Evolutionary conservation across 2,797 vertebrate species (phyloP).

Genomic region (Poecilia picta): DNA sequence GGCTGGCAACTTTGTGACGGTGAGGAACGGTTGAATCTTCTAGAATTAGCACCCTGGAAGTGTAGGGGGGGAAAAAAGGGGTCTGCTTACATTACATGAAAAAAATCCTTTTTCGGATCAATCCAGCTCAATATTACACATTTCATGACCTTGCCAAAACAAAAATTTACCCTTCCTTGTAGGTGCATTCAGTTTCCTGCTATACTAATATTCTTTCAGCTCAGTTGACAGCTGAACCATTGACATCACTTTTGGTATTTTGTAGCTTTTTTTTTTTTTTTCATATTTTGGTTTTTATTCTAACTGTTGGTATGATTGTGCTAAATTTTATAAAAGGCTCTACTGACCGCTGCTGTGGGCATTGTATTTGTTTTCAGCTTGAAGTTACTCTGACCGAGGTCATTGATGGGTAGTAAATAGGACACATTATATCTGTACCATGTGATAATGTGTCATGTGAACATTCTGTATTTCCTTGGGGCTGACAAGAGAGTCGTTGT

Average conservation of each 20-base stretch:
- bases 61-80: not conserved
- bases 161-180: not conserved
- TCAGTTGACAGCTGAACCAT: not conserved
- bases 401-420: not conserved
- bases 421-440: not conserved
- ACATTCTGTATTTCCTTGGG: not conserved
- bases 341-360: not conserved
- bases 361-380: not conserved
- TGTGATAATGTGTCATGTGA: not conserved
- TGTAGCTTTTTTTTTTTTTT: not conserved
- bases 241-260: not conserved
- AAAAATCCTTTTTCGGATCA: not conserved
- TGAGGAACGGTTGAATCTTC: not conserved
- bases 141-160: not conserved
- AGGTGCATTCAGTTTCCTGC: not conserved
- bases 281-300: not conserved
- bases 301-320: not conserved
- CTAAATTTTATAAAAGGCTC: not conserved
- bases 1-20: not conserved
- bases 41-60: not conserved
- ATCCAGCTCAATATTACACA: not conserved
- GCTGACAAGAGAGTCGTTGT: not conserved
- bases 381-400: not conserved
- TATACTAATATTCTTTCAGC: not conserved
- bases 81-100: not conserved